Percentiles rank a stretch among this genome's conserved stretches.
Conservation (phyloP, 2,888 invertebrate genomes). For the Tachina lurida region DNA sequence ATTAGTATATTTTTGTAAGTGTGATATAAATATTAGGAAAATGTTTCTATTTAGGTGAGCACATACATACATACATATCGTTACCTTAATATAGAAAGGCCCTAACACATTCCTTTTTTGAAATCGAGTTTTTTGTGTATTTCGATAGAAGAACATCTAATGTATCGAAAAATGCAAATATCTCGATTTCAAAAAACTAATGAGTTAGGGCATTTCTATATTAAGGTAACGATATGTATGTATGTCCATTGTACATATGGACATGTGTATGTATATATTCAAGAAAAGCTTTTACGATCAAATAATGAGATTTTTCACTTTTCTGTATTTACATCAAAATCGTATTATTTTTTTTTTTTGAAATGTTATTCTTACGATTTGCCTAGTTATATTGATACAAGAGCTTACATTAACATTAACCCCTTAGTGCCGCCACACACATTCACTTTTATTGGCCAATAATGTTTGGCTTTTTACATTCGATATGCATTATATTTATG, state of each 20-base stretch:
- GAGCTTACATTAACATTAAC: conserved; percentile 32
- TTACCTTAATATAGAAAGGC: too few species aligned
- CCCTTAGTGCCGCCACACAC: conserved; percentile 32
- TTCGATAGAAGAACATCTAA: too few species aligned
- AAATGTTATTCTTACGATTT: conserved; percentile 15
- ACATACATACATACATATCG: too few species aligned
- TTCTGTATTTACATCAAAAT: conserved; percentile 46
- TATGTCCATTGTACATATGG: conserved; percentile 4
- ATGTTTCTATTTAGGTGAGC: background rate
- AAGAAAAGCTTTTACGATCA: conserved; percentile 51
- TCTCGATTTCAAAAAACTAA: too few species aligned
- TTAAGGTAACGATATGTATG: too few species aligned
- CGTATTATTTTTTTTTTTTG: background rate
- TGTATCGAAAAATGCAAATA: too few species aligned
- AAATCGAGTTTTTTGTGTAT: too few species aligned
- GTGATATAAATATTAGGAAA: background rate
- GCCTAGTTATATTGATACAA: conserved; percentile 22
- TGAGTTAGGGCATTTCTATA: too few species aligned
- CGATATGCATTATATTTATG: conserved; percentile 78
- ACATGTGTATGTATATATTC: background rate
- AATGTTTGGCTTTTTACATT: conserved; percentile 76
- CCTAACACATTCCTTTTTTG: too few species aligned
- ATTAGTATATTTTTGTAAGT: conserved; percentile 1
- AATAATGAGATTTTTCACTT: conserved; percentile 72
- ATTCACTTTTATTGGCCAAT: conserved; percentile 73